A percentile compares a stretch with the other conserved stretches of the same genome.
phyloP scores from a whole-genome alignment of 2,113 vertebrate genomes.

The Ranitomeya variabilis region DNA sequence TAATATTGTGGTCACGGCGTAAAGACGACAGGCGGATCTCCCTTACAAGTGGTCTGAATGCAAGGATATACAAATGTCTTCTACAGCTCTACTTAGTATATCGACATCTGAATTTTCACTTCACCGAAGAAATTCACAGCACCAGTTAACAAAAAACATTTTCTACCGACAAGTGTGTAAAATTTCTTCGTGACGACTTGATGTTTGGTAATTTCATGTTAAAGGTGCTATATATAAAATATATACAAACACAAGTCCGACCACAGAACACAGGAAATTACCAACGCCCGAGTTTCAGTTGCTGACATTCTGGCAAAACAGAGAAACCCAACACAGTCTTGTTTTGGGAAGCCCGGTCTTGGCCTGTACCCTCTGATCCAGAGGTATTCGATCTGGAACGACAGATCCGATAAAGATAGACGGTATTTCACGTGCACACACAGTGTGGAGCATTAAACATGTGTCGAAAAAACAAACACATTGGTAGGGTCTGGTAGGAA shows the following conservation, averaged over 20 bases:
- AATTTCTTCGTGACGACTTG: neutral
- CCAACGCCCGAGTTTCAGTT: neutral
- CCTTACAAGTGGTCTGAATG: neutral
- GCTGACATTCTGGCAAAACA: neutral
- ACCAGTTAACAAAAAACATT: neutral
- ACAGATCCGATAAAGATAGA: neutral
- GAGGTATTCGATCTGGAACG: neutral
- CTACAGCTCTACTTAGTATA: neutral
- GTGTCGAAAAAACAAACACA: conserved; percentile 39
- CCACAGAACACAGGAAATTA: conserved; percentile 8
- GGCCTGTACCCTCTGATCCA: conserved; percentile 41
- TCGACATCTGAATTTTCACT: neutral
- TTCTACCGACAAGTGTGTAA: neutral
- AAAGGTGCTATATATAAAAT: conserved; percentile 30
- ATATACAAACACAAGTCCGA: neutral
- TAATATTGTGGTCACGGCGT: neutral
- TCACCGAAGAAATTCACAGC: neutral
- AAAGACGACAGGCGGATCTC: neutral
- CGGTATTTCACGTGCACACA: conserved; percentile 24
- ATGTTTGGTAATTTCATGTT: neutral
- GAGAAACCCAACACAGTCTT: neutral
- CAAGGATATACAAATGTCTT: neutral
- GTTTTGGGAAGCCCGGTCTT: conserved; percentile 8
- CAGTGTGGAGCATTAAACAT: conserved; percentile 37
- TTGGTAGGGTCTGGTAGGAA: neutral